Conservation (phyloP, 2,888 invertebrate genomes). For the Flabesymbios commensalis region DNA sequence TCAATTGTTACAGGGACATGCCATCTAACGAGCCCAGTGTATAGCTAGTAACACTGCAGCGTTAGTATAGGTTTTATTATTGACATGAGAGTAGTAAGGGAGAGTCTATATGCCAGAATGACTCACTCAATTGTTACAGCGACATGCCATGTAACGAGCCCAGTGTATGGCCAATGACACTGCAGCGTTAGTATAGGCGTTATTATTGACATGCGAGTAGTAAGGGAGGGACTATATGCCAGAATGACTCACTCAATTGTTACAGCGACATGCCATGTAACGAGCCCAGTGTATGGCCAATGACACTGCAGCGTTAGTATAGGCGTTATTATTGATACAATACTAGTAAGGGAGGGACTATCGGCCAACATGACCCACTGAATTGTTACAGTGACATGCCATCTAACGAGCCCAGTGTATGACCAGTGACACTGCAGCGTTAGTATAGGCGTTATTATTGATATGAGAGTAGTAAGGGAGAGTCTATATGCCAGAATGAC, state of each 20-base stretch:
- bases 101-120: no score
- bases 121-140: no score
- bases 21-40: no score
- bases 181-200: slow-evolving; percentile 35
- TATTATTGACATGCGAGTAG: slow-evolving; percentile 36
- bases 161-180: slow-evolving; percentile 38
- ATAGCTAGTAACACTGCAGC: no score
- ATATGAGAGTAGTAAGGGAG: slow-evolving; percentile 32
- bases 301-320: slow-evolving; percentile 32
- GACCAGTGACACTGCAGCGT: slow-evolving; percentile 34
- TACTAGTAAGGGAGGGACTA: no score
- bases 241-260: no score
- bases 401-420: slow-evolving; percentile 38
- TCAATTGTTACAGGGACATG: no score
- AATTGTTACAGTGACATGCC: slow-evolving; percentile 33
- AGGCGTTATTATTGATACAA: slow-evolving; percentile 40
- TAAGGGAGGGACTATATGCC: no score
- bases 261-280: slow-evolving; percentile 31
- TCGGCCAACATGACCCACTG: slow-evolving; percentile 35
- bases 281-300: slow-evolving; percentile 39
- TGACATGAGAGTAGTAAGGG: no score
- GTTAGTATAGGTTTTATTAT: no score
- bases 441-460: slow-evolving; percentile 37
- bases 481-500: no score
- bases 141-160: slow-evolving; percentile 33